Conservation (phyloP, 2,113 vertebrate species). For the Gallinago jamesoni region DNA sequence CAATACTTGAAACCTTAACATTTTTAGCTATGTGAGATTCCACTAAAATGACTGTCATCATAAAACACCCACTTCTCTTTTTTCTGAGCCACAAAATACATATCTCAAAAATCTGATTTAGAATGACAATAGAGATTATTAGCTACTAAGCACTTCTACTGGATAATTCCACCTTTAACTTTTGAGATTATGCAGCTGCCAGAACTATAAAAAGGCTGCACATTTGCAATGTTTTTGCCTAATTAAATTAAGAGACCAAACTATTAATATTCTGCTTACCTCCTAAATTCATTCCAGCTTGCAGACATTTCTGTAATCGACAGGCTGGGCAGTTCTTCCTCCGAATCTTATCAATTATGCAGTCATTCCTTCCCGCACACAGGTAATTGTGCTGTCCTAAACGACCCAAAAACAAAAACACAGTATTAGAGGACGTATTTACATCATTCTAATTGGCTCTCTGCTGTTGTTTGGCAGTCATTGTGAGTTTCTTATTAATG, state of each 20-base stretch:
- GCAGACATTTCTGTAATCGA: constrained; percentile 97
- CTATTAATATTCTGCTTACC: constrained; percentile 79
- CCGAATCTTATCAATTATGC: constrained; percentile 99
- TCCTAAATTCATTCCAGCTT: constrained; percentile 99
- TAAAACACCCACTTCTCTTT: constrained; percentile 44
- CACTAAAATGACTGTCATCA: constrained; percentile 53
- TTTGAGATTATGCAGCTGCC: constrained; percentile 10
- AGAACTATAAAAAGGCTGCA: constrained; percentile 17
- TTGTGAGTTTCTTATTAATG: not conserved
- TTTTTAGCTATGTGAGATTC: not conserved
- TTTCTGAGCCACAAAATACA: constrained; percentile 12
- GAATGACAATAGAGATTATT: constrained; percentile 48
- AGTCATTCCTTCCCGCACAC: constrained; percentile 98
- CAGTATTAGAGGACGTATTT: constrained; percentile 24
- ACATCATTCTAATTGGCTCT: not conserved
- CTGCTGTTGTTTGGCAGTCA: not conserved
- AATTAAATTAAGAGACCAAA: constrained; percentile 40
- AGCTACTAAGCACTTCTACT: constrained; percentile 29
- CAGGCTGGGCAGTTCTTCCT: constrained; percentile 99
- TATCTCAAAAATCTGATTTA: constrained; percentile 5
- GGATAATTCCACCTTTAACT: constrained; percentile 32
- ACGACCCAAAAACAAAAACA: constrained; percentile 50
- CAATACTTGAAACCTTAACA: not conserved
- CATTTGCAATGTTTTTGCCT: constrained; percentile 4
- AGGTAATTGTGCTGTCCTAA: constrained; percentile 99